Evolutionary conservation across 2,888 invertebrate genomes (phyloP).

Genomic region (Aphidius colemani): DNA sequence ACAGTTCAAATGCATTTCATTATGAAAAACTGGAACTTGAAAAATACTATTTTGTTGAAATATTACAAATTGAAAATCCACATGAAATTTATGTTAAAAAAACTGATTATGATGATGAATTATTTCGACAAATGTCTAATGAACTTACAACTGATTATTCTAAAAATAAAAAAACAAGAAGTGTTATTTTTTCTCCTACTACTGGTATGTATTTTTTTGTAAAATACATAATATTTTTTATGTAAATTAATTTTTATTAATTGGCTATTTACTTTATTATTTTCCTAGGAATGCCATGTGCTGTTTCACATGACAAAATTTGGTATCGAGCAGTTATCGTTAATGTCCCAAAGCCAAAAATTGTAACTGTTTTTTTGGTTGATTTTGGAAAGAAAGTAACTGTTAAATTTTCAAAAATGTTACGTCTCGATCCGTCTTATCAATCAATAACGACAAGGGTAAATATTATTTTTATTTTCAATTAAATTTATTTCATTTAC

Average conservation of each 20-base stretch:
- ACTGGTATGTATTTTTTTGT: constrained; percentile 58
- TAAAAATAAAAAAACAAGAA: constrained; percentile 23
- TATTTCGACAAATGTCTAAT: constrained; percentile 59
- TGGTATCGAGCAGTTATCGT: constrained; percentile 4
- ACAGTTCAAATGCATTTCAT: neutral
- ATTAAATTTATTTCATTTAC: neutral
- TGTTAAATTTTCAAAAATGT: neutral
- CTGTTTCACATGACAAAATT: neutral
- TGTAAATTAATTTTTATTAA: neutral
- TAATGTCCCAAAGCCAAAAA: too few relatives aligned
- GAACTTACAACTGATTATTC: constrained; percentile 62
- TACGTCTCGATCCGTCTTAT: neutral
- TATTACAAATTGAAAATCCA: neutral
- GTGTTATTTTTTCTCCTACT: constrained; percentile 59
- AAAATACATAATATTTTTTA: constrained; percentile 1
- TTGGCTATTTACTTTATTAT: neutral
- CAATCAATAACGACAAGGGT: neutral
- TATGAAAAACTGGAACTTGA: neutral
- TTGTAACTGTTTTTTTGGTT: too few relatives aligned
- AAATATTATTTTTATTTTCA: neutral
- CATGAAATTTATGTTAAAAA: constrained; percentile 16
- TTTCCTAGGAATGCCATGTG: constrained; percentile 1
- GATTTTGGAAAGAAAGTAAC: too few relatives aligned
- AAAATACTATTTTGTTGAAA: neutral
- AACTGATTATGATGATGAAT: constrained; percentile 1